A percentile compares a stretch with the other conserved stretches of the same genome.
Conservation (phyloP, 92 coral and sea anemone genomes). For the Nematostella vectensis region DNA sequence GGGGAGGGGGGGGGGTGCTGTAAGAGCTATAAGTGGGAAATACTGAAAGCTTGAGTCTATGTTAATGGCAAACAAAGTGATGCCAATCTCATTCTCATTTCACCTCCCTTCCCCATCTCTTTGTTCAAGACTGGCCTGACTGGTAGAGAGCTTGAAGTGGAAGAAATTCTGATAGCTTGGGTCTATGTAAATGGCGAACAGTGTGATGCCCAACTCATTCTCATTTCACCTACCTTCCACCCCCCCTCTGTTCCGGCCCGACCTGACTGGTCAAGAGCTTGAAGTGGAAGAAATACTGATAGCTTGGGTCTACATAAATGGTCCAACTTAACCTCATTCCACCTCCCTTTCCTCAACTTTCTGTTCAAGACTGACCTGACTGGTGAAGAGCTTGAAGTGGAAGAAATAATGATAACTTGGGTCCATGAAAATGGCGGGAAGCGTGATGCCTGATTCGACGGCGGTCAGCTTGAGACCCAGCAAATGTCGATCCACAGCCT, state of each 20-base stretch:
- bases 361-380: slow-evolving; percentile 91
- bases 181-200: slow-evolving; percentile 88
- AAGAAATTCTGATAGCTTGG: slow-evolving; percentile 66
- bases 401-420: slow-evolving; percentile 63
- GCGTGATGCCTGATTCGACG: slow-evolving; percentile 74
- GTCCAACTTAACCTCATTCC: no score
- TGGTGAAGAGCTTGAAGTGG: slow-evolving; percentile 86
- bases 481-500: slow-evolving; percentile 88
- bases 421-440: slow-evolving; percentile 89
- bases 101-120: no score
- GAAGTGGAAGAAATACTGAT: slow-evolving; percentile 68
- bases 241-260: no score
- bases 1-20: no score
- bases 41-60: neutral
- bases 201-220: no score
- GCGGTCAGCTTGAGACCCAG: slow-evolving; percentile 86
- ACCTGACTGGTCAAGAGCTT: slow-evolving; percentile 97
- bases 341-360: no score
- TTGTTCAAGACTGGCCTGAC: slow-evolving; percentile 84
- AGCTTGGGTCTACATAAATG: slow-evolving; percentile 79
- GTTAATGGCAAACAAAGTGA: slow-evolving; percentile 37
- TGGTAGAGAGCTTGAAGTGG: slow-evolving; percentile 89
- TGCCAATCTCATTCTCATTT: slow-evolving; percentile 82
- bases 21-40: slow-evolving; percentile 16
- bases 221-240: no score